Percentiles rank a stretch among this genome's conserved stretches.
Evolutionary conservation across 1,140 invertebrate genomes (phyloP).

Genomic region (Drosophila persimilis): DNA sequence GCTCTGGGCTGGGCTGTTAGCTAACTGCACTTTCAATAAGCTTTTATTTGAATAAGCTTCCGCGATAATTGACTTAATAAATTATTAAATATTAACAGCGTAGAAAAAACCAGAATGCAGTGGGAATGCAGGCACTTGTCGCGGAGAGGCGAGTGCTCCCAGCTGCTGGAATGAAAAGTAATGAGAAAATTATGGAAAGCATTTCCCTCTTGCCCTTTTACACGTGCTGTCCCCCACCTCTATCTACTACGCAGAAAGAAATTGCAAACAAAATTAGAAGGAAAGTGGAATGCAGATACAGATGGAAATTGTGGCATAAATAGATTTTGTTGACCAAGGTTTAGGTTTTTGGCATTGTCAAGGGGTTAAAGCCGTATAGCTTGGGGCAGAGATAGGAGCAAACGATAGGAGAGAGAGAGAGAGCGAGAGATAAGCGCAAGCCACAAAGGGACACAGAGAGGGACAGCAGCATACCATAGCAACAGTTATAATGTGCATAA

Average conservation of each 20-base stretch:
- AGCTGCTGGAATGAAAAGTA: slow-evolving; percentile 61
- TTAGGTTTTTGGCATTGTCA: slow-evolving; percentile 24
- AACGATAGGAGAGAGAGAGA: background rate
- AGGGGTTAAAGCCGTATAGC: slow-evolving; percentile 12
- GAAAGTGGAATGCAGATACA: background rate
- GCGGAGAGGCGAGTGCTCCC: slow-evolving; percentile 11
- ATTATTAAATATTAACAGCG: slow-evolving; percentile 66
- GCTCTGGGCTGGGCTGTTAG: slow-evolving; percentile 21
- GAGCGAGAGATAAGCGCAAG: background rate
- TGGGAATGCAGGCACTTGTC: background rate
- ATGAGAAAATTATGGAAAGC: slow-evolving; percentile 68
- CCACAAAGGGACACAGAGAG: background rate
- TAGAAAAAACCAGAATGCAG: slow-evolving; percentile 67
- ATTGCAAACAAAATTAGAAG: background rate
- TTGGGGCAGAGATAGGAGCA: background rate
- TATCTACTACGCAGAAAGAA: slow-evolving; percentile 2
- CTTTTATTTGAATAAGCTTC: slow-evolving; percentile 69
- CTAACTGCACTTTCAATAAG: slow-evolving; percentile 67
- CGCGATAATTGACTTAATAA: slow-evolving; percentile 79
- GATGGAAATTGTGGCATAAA: slow-evolving; percentile 22
- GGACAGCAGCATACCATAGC: slow-evolving; percentile 12
- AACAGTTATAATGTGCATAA: slow-evolving; percentile 28
- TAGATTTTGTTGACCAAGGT: slow-evolving; percentile 57
- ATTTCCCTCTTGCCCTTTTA: background rate
- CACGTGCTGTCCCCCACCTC: background rate